Evolutionary conservation across 2,113 vertebrate genomes (phyloP), one percentile per base, ranked within the genome.

Genomic region (Apeltes quadracus): DNA sequence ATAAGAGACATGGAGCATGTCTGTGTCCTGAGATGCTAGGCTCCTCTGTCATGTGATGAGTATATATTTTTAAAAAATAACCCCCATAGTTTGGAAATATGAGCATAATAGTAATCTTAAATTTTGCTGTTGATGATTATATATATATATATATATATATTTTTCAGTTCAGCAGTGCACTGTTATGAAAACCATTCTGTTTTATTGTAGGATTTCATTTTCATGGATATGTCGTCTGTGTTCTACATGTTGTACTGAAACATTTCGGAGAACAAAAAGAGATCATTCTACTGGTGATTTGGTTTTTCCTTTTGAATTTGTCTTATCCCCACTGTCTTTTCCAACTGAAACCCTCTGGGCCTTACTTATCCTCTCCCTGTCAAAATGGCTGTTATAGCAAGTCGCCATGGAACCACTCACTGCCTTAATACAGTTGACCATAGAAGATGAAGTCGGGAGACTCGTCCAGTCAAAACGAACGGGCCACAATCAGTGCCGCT

Each of bases 231-330:
- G 76, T 82, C 91, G 81, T 90, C 81, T 85, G 89, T 93, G 92
- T 93, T 93, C 87, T 84, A 93, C 93, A 92, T 93, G 93, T 93
- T 94, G 92, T 94, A 93, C 86, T 91, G 90, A 94, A 90, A 93
- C 93, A 91, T 92, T 93, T 93, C 88, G 86, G 84, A 83, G 82
- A 84, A 84, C 83, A 83, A 85, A 83, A 75, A 71, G 59, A 88
- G 67, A 69, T 58, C 69, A 76, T 64, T 65, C 44, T 57, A 70
- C 76, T 63, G 69, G 55, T 74, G 20, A 38, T 71, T 59, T 27
- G 46, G 53, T 57, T 41, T 36, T 7, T 3, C 36, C 63, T 15
- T 43, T 20, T 14, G 68, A 62, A 48, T 39, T 51, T 6, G 39
- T 87, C 22, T 62, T 80, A 64, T 76, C 72, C 72, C 72, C 61